Evolutionary conservation across 2,888 invertebrate species (phyloP).

Genomic region (Stenotaenia linearis): DNA sequence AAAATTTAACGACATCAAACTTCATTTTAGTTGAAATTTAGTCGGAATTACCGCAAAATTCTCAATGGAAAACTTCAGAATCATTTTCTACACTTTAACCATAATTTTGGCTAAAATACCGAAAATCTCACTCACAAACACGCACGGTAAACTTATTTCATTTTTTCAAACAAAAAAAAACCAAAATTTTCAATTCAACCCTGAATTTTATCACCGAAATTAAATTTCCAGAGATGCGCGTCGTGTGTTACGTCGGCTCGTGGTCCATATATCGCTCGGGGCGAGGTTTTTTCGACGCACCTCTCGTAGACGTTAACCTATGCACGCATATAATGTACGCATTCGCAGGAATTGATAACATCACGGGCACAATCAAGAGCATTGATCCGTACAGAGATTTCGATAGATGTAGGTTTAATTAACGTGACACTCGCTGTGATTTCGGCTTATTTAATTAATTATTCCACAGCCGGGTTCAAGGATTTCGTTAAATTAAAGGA

Average conservation of each 20-base stretch:
- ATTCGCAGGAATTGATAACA: neutral
- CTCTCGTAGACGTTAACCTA: neutral
- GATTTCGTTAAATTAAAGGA: conserved; percentile 39
- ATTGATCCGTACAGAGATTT: neutral
- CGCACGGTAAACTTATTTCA: too few species aligned
- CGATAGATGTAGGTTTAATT: neutral
- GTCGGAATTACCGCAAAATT: too few species aligned
- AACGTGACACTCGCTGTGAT: too few species aligned
- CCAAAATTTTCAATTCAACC: too few species aligned
- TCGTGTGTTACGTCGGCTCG: neutral
- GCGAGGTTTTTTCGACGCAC: neutral
- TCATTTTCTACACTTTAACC: too few species aligned
- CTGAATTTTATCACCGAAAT: too few species aligned
- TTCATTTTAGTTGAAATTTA: too few species aligned
- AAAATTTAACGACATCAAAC: neutral
- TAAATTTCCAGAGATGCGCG: neutral
- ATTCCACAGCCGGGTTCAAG: neutral
- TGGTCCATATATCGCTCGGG: neutral
- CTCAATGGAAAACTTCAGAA: too few species aligned
- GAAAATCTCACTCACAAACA: too few species aligned
- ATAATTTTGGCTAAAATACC: too few species aligned
- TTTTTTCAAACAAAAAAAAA: too few species aligned
- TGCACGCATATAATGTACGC: neutral
- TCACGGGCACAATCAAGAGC: neutral
- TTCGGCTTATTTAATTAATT: neutral